Evolutionary conservation across 2,888 invertebrate species (phyloP), one percentile per base, ranked within the genome.

Genomic region (Sisyra nigra): DNA sequence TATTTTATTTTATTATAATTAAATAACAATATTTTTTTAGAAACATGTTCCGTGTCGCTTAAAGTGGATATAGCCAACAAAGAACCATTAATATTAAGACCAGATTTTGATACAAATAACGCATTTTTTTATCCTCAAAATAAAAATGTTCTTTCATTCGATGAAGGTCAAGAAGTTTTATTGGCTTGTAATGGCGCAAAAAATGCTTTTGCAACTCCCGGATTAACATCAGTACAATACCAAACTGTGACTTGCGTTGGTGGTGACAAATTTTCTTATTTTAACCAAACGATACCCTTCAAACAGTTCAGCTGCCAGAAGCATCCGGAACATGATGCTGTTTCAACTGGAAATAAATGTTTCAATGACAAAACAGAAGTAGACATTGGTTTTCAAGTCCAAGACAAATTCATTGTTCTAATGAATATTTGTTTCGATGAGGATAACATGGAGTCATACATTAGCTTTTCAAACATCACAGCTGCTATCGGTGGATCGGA

Each of bases 381-480:
- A 19, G 64, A 72, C 45, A 62, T 72, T 24, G 75, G 75, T 2
- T 74, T 69, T 54, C 53, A 56, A 18, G 60, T 71, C 1, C 56
- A 61, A 46, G 46, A 47, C 19, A 56, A 60, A 7, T 69, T 75
- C 54, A 58, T 69, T 47, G 59, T 63, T 11, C 52, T 64, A 8
- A 68, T 68, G 49, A 63, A 61, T 50, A 62, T 72, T 1, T 76
- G 76, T 54, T 74, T 71, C 50, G 66, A 75, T 53, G 59, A 63
- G 33, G 54, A 50, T 3, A 57, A 62, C 1, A 57, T 69, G 42
- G 67, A 66, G 48, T 66, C 72, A 1, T 51, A 72, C 8, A 74
- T 73, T 49, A 67, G 68, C 0, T 63, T 66, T 55, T 66, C 65
- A 44, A 61, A 65, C 34, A 61, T 74, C 47, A 63, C 62, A n/a